Evolutionary conservation across 2,113 vertebrate species (phyloP).

Genomic region (Sardina pilchardus): DNA sequence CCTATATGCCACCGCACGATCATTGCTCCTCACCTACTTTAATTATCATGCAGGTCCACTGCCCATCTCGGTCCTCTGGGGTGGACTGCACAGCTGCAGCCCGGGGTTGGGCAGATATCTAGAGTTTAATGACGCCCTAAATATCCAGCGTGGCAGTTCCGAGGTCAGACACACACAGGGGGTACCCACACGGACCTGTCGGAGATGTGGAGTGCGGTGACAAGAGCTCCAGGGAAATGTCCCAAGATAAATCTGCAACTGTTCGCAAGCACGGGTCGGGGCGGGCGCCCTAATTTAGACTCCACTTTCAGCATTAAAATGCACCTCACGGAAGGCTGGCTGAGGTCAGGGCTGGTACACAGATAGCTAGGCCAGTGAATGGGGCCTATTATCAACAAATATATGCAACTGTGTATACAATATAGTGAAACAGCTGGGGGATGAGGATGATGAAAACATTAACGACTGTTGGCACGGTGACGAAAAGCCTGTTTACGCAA

Average conservation of each 20-base stretch:
- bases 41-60: background rate
- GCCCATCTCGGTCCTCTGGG: background rate
- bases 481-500: constrained; percentile 11
- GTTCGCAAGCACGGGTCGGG: background rate
- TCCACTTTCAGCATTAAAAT: background rate
- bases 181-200: background rate
- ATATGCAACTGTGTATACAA: background rate
- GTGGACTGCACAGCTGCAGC: background rate
- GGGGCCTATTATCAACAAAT: background rate
- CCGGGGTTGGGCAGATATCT: background rate
- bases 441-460: background rate
- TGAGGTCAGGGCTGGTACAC: background rate
- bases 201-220: background rate
- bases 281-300: background rate
- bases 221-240: background rate
- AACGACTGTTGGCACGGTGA: background rate
- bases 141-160: background rate
- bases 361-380: background rate
- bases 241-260: background rate
- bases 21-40: background rate
- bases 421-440: background rate
- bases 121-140: constrained; percentile 5
- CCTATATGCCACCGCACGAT: background rate
- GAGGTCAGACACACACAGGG: background rate
- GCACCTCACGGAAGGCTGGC: background rate